A percentile compares a stretch with the other conserved stretches of the same genome.
Conservation (phyloP, 2,888 invertebrate genomes). For the Cyclophora punctaria region DNA sequence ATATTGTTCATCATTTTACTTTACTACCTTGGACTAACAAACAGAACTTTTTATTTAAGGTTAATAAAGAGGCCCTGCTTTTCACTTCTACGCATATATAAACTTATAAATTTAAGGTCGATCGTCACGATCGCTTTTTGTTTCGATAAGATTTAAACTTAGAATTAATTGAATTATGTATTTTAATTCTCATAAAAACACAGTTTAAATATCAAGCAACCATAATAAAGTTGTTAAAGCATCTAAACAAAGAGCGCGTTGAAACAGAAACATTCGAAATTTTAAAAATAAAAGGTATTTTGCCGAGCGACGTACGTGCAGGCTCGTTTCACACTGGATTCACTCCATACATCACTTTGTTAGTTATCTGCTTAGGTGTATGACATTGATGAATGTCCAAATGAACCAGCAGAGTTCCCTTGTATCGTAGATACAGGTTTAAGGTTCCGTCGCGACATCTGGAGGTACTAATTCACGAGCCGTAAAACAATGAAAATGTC, state of each 20-base stretch:
- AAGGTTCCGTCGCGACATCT: constrained; percentile 22
- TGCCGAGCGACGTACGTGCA: constrained; percentile 25
- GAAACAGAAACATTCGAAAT: constrained; percentile 4
- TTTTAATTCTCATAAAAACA: too few relatives aligned
- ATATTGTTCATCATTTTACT: too few relatives aligned
- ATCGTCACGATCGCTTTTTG: too few relatives aligned
- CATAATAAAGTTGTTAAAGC: too few relatives aligned
- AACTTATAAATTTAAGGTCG: too few relatives aligned
- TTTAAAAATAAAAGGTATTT: constrained; percentile 22
- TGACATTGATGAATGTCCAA: constrained; percentile 58
- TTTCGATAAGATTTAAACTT: too few relatives aligned
- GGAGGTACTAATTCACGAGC: constrained; percentile 30
- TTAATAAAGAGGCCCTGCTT: too few relatives aligned
- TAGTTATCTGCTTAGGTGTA: constrained; percentile 55
- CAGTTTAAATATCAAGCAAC: too few relatives aligned
- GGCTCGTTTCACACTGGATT: constrained; percentile 47
- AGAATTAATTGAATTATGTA: too few relatives aligned
- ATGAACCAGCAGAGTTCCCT: constrained; percentile 31
- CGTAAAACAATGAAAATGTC: constrained; percentile 28
- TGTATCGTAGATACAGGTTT: constrained; percentile 17
- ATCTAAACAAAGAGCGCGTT: neutral
- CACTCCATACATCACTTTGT: constrained; percentile 59
- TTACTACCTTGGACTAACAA: too few relatives aligned
- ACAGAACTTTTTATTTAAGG: too few relatives aligned
- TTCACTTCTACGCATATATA: too few relatives aligned